Base-by-base conservation (phyloP, 2,797 vertebrate species). In the Epinephelus awoara region DNA sequence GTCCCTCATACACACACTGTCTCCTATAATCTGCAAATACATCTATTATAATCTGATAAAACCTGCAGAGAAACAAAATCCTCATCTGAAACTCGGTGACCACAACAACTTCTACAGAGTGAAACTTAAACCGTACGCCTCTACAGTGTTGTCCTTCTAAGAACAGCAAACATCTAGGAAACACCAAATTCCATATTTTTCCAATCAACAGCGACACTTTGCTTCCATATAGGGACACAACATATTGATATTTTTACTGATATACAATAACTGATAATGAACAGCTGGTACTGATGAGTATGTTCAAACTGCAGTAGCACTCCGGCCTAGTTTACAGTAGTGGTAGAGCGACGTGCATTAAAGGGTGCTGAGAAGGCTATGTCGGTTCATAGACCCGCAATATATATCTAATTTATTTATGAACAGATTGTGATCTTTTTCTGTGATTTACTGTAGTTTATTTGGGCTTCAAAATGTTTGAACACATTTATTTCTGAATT, bases 11-110 rank as follows among this genome's bases (percentile, higher is more conserved):
- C 83, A 88, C 71, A 40, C 13, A 21, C 13, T 56, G 72, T 76
- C 82, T 72, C 65, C 67, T 85, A 44, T 92, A 90, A 89, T 91
- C 88, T 85, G 78, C 77, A 84, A 83, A 88, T 72, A 90, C 65
- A 85, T 85, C 73, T 67, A 58, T 82, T 78, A 81, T 89, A 84
- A 83, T 87, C 85, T 84, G 67, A 72, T 75, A 80, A 83, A 87
- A 44, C 67, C 69, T 47, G 55, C 72, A 71, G 69, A 71, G 55
- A 15, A 15, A 27, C 6, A 57, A 40, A 79, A 76, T 19, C 25
- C 54, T 67, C 12, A 25, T 71, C 44, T 65, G 65, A 78, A 55
- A 66, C 55, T 49, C 46, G n/a, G 50, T 34, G 29, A 52, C 21
- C 47, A 40, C 57, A 47, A 14, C 38, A 38, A 10, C 6, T 0